Conservation (phyloP, 64 coral and sea anemone species). For the Dendrophyllia cribrosa region DNA sequence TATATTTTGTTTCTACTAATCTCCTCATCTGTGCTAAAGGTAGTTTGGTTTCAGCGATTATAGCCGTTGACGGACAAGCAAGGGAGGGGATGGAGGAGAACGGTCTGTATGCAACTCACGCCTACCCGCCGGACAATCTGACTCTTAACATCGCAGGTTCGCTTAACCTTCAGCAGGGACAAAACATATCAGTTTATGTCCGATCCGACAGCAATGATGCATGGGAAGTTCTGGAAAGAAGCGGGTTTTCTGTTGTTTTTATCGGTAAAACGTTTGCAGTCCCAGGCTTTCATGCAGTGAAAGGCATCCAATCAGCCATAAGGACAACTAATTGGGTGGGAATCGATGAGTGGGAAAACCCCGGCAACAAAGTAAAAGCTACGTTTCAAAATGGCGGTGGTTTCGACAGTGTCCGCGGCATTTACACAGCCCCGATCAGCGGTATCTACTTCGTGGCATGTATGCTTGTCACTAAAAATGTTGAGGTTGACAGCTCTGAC, state of each 20-base stretch:
- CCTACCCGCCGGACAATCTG: constrained; percentile 33
- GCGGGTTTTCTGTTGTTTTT: constrained; percentile 65
- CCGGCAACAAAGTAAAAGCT: background rate
- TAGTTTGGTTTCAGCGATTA: constrained; percentile 32
- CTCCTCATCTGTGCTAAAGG: constrained; percentile 31
- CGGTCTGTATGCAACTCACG: constrained; percentile 45
- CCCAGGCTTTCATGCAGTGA: constrained; percentile 51
- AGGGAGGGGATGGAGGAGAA: constrained; percentile 10
- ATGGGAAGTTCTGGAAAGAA: constrained; percentile 8
- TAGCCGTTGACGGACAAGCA: constrained; percentile 51
- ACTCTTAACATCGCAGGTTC: constrained; percentile 72
- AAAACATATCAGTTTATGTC: constrained; percentile 66
- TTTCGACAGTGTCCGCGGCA: constrained; percentile 44
- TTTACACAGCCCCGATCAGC: constrained; percentile 38
- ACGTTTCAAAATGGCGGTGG: constrained; percentile 59
- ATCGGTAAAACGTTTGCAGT: constrained; percentile 60
- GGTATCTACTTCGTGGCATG: constrained; percentile 73
- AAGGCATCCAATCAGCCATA: constrained; percentile 37
- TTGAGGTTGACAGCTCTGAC: constrained; percentile 1
- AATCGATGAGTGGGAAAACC: constrained; percentile 51
- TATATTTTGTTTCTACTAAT: constrained; percentile 74
- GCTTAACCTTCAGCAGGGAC: constrained; percentile 47
- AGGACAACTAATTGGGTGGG: constrained; percentile 50
- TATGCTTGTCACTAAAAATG: constrained; percentile 27
- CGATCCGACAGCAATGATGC: background rate